Evolutionary conservation across 2,113 vertebrate genomes (phyloP).

Genomic region (Xenopus laevis): DNA sequence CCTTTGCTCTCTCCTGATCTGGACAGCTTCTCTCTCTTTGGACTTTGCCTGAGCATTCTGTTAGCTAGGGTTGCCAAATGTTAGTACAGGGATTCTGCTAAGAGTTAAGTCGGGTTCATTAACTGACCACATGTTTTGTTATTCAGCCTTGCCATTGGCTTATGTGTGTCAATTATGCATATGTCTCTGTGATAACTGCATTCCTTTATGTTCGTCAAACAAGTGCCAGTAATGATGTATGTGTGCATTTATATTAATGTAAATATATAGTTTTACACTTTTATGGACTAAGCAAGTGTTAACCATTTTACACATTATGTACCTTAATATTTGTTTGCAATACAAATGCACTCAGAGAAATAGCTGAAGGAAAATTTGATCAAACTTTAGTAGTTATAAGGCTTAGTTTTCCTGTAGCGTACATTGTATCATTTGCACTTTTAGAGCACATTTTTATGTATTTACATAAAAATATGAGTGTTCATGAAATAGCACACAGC

Average conservation of each 20-base stretch:
- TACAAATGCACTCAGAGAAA: constrained; percentile 24
- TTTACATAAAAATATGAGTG: not conserved
- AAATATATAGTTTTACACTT: not conserved
- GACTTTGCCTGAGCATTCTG: constrained; percentile 6
- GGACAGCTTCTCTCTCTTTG: not conserved
- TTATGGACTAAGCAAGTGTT: not conserved
- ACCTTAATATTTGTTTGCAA: not conserved
- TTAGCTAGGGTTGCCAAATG: constrained; percentile 18
- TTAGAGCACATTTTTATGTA: not conserved
- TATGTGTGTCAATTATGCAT: no score
- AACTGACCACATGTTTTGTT: no score
- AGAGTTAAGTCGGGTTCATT: not conserved
- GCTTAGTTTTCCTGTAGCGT: constrained; percentile 14
- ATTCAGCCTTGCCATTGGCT: no score
- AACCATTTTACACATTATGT: not conserved
- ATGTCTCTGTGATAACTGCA: not conserved
- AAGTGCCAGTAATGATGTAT: no score
- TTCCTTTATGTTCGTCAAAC: no score
- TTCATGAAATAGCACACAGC: constrained; percentile 10
- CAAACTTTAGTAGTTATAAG: not conserved
- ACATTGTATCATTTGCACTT: constrained; percentile 22
- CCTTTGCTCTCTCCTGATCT: not conserved
- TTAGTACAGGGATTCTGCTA: constrained; percentile 33
- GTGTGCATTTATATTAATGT: constrained; percentile 3
- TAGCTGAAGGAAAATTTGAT: constrained; percentile 10